Conservation (phyloP, 2,888 invertebrate genomes). For the Meganola albula region DNA sequence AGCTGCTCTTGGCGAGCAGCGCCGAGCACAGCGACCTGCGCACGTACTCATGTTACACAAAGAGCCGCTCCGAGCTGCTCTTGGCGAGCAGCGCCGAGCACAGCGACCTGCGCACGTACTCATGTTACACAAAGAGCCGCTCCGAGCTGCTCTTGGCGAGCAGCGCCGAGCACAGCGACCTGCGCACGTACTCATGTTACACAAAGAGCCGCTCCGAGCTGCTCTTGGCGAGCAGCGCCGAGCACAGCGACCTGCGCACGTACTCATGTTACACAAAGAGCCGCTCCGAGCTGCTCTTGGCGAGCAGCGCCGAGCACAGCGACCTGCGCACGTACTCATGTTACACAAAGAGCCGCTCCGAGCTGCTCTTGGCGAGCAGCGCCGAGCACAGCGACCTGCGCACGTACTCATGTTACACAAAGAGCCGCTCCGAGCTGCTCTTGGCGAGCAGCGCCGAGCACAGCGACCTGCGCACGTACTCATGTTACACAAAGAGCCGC, state of each 20-base stretch:
- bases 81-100: constrained; percentile 95
- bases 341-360: constrained; percentile 88
- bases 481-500: constrained; percentile 65
- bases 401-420: constrained; percentile 82
- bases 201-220: constrained; percentile 84
- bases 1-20: constrained; percentile 78
- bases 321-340: constrained; percentile 89
- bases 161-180: constrained; percentile 88
- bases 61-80: constrained; percentile 86
- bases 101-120: constrained; percentile 87
- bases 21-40: constrained; percentile 81
- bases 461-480: constrained; percentile 87
- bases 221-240: constrained; percentile 98
- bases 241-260: no score
- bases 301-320: constrained; percentile 72
- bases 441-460: constrained; percentile 95
- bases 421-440: constrained; percentile 84
- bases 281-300: constrained; percentile 78
- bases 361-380: constrained; percentile 91
- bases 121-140: constrained; percentile 74
- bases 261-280: constrained; percentile 87
- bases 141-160: constrained; percentile 89
- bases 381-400: constrained; percentile 87
- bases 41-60: no score
- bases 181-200: constrained; percentile 85